Percentiles rank a stretch among this genome's conserved stretches.
These are phyloP conservation scores for Oryzias woworae DNA, from an alignment of 2,113 vertebrate genomes.

Conservation along the genomic window DNA sequence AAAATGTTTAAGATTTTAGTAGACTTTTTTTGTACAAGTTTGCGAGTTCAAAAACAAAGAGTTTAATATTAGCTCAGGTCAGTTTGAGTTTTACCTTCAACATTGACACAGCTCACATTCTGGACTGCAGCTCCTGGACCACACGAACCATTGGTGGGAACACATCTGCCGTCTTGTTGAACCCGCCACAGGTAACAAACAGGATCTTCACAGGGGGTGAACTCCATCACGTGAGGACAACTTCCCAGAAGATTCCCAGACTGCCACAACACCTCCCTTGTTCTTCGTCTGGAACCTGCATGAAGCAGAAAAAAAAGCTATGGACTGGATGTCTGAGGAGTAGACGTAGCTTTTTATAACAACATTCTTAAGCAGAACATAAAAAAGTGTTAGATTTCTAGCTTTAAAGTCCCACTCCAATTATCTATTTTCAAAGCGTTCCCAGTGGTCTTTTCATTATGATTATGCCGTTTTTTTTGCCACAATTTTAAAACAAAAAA, in stretches of 20 bases:
- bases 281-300: constrained; percentile 87
- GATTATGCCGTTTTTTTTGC: too few relatives aligned
- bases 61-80: not conserved
- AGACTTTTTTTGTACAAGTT: too few relatives aligned
- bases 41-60: too few relatives aligned
- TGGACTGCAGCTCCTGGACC: constrained; percentile 81
- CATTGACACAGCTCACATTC: constrained; percentile 78
- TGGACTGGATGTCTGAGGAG: not conserved
- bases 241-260: constrained; percentile 53
- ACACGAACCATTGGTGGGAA: constrained; percentile 78
- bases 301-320: not conserved
- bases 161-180: constrained; percentile 75
- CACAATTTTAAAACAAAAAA: too few relatives aligned
- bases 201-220: constrained; percentile 88
- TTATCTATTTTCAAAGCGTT: too few relatives aligned
- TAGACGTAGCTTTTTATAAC: not conserved
- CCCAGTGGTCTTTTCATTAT: too few relatives aligned
- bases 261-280: constrained; percentile 80
- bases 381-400: too few relatives aligned
- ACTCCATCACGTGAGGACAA: constrained; percentile 88
- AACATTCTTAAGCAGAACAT: not conserved
- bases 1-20: too few relatives aligned
- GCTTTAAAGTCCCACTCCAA: too few relatives aligned
- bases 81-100: constrained; percentile 75
- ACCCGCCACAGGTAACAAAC: constrained; percentile 83